These are phyloP conservation scores for Drosophila prostipennis DNA, from an alignment of 2,888 invertebrate species.

Conservation along the genomic window DNA sequence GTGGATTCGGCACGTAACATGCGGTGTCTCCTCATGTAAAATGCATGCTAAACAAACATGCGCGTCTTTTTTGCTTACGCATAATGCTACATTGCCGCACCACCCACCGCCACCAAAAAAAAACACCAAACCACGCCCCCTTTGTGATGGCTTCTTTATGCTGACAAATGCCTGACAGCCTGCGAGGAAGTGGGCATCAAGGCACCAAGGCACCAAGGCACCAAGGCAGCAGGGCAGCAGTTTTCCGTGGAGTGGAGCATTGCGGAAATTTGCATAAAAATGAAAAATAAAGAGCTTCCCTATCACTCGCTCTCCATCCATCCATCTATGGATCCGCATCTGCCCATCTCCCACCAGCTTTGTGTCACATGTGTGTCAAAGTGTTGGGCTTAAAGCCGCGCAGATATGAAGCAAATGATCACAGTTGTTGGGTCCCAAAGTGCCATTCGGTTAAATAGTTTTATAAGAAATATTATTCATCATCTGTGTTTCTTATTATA, in stretches of 20 bases:
- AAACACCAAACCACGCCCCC: neutral
- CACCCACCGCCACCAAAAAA: neutral
- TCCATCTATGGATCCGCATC: neutral
- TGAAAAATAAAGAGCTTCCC: slow-evolving; percentile 37
- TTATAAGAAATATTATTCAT: neutral
- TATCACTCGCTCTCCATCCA: neutral
- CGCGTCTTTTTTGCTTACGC: slow-evolving; percentile 66
- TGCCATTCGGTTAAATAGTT: neutral
- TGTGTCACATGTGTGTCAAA: slow-evolving; percentile 46
- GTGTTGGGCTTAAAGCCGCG: slow-evolving; percentile 31
- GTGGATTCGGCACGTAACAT: slow-evolving; percentile 6
- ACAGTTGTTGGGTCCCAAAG: slow-evolving; percentile 3
- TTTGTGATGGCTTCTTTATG: slow-evolving; percentile 39
- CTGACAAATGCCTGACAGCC: slow-evolving; percentile 59
- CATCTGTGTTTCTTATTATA: neutral
- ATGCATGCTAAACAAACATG: slow-evolving; percentile 66
- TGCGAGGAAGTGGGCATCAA: neutral
- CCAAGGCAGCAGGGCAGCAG: neutral
- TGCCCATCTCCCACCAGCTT: neutral
- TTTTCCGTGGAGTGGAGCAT: slow-evolving; percentile 35
- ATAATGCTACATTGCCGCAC: slow-evolving; percentile 35
- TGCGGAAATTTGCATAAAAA: slow-evolving; percentile 64
- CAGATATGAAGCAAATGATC: slow-evolving; percentile 17
- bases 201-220: neutral
- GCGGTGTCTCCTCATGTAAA: slow-evolving; percentile 55